Conservation (phyloP, 2,888 invertebrate species). For the Drosophila conformis region DNA sequence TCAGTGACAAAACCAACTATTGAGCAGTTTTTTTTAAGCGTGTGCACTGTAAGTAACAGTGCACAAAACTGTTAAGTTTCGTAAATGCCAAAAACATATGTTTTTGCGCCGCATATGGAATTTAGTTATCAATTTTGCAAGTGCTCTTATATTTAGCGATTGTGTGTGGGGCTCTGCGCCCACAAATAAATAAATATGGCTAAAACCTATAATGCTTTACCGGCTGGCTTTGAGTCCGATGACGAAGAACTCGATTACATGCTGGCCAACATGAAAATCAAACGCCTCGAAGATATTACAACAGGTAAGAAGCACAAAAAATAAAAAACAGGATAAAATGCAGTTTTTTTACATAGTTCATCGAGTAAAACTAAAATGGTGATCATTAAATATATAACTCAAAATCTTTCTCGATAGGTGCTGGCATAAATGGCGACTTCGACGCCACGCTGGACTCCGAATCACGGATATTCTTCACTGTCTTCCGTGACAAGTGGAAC, state of each 20-base stretch:
- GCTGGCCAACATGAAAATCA: slow-evolving; percentile 81
- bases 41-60: slow-evolving; percentile 14
- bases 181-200: slow-evolving; percentile 53
- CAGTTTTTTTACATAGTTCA: not conserved
- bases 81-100: slow-evolving; percentile 25
- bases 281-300: slow-evolving; percentile 84
- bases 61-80: slow-evolving; percentile 8
- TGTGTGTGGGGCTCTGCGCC: slow-evolving; percentile 40
- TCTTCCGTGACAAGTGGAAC: slow-evolving; percentile 81
- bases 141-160: slow-evolving; percentile 26
- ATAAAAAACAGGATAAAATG: not conserved
- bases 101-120: slow-evolving; percentile 39
- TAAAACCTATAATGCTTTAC: slow-evolving; percentile 52
- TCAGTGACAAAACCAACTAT: not conserved
- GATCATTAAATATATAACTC: not conserved
- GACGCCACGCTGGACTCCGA: slow-evolving; percentile 78
- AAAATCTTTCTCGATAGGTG: slow-evolving; percentile 49
- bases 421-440: slow-evolving; percentile 83
- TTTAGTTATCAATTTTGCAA: slow-evolving; percentile 47
- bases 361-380: not conserved
- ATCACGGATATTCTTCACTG: slow-evolving; percentile 75
- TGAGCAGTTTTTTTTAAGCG: not conserved
- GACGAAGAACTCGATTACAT: slow-evolving; percentile 67
- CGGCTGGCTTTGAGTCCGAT: slow-evolving; percentile 83
- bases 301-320: slow-evolving; percentile 54